Evolutionary conservation across 2,797 vertebrate genomes (phyloP).

Genomic region (Smutsia gigantea): DNA sequence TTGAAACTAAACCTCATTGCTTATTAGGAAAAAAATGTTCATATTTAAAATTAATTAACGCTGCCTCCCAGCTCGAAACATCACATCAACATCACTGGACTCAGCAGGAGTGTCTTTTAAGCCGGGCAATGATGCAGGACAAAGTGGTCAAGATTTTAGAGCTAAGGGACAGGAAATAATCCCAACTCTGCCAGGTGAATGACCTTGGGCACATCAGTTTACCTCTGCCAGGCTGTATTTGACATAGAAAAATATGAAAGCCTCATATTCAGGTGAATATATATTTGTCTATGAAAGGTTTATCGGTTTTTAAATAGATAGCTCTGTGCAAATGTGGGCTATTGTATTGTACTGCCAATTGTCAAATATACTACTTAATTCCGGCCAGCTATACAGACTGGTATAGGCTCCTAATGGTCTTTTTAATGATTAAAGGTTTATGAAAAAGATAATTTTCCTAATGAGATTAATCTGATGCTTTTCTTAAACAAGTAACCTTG

Average conservation of each 20-base stretch:
- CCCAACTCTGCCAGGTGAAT: not conserved
- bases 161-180: not conserved
- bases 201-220: not conserved
- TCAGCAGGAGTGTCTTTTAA: not conserved
- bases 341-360: not conserved
- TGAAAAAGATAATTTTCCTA: not conserved
- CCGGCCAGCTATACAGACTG: not conserved
- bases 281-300: not conserved
- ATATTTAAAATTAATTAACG: not conserved
- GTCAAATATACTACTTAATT: not conserved
- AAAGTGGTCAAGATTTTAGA: not conserved
- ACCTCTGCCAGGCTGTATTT: not conserved
- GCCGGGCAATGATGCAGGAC: not conserved
- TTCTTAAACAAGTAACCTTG: slow-evolving; percentile 46
- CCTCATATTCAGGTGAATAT: not conserved
- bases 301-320: not conserved
- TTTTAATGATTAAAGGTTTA: not conserved
- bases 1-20: not conserved
- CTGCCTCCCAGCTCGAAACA: not conserved
- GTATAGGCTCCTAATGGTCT: not conserved
- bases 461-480: slow-evolving; percentile 13
- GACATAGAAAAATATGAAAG: not conserved
- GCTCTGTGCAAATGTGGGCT: not conserved
- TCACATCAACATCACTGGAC: fast-evolving
- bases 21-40: not conserved